Evolutionary conservation across 37 sponge, comb jelly and placozoan species (phyloP), one percentile per base, ranked within the genome.

Genomic region (Beroe forskalii): DNA sequence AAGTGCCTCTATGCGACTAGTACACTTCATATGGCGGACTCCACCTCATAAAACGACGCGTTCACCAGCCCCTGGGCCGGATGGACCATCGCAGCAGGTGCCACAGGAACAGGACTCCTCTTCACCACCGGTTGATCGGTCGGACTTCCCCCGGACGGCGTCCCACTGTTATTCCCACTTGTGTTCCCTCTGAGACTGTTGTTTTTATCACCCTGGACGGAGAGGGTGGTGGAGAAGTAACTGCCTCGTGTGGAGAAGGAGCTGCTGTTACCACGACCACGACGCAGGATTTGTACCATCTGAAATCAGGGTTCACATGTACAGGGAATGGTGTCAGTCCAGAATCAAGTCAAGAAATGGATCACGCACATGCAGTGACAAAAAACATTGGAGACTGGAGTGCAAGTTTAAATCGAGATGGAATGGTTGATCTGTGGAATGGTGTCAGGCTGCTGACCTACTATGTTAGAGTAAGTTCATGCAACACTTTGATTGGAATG

Each of bases 1-100:
- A n/a, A n/a, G n/a, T n/a, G n/a, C n/a, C n/a, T n/a, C n/a, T n/a
- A n/a, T n/a, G n/a, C n/a, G n/a, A n/a, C n/a, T n/a, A n/a, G n/a
- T n/a, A n/a, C n/a, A n/a, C n/a, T 24, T 64, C 31, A 72, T 20
- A 72, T 8, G 28, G 75, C 75, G 3, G 75, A 72, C 39, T 72
- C 75, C 38, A 72, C 75, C 31, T 72, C 75, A 32, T 72, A 72
- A 72, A 72, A 72, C 3, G 75, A 72, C 23, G 35, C 22, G 35
- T 72, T 72, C 1, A 72, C 33, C 38, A 72, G 75, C 20, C 75
- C 75, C 20, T 19, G 19, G 14, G 22, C 33, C 20, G 28, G 28
- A 30, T 19, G 14, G 12, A 19, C 31, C 2, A 32, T 37, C 20
- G 67, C 23, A 6, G 12, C 75, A 1, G 8, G 12, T 35, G 28